Evolutionary conservation across 2,113 vertebrate genomes (phyloP), one percentile per base, ranked within the genome.

Genomic region (Pelusios castaneus): DNA sequence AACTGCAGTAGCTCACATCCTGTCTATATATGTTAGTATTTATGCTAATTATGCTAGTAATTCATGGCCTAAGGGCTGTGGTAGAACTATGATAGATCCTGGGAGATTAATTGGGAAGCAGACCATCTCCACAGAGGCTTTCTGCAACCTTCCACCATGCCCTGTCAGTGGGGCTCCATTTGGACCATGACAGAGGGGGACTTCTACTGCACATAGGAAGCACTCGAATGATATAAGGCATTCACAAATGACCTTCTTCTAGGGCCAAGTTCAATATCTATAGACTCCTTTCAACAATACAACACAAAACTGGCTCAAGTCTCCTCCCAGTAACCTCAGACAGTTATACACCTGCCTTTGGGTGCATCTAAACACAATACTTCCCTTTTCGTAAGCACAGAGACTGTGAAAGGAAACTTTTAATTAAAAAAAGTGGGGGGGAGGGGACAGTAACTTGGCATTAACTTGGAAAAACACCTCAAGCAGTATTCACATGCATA

Each of bases 21-120:
- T 90, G 73, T 85, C 92, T 84, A 45, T 91, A 2, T 83, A 77
- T 67, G 10, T 75, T 95, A 73, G 60, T 85, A 19, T 13, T 92
- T 92, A 47, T 31, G 6, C 67, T 92, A n/a, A n/a, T n/a, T n/a
- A 22, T 17, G 47, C 2, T 75, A 54, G 82, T 87, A 41, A 27
- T 29, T 86, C 85, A 75, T 73, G 19, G 13, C 3, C 80, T 34
- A 34, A 82, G 29, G 95, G 6, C 58, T 0, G 0, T 2, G 73
- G 4, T 84, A 91, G 85, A 77, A 0, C 3, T 14, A 31, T 84
- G 45, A 54, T n/a, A 7, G 24, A 6, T 80, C 10, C 12, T 63
- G 27, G 5, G 13, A 41, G 38, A 27, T 93, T 63, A 86, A 27
- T 93, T 86, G 51, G 10, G 94, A 90, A 41, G 47, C 27, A 11